phyloP scores from a whole-genome alignment of 2,797 vertebrate species.

The Euthynnus affinis region DNA sequence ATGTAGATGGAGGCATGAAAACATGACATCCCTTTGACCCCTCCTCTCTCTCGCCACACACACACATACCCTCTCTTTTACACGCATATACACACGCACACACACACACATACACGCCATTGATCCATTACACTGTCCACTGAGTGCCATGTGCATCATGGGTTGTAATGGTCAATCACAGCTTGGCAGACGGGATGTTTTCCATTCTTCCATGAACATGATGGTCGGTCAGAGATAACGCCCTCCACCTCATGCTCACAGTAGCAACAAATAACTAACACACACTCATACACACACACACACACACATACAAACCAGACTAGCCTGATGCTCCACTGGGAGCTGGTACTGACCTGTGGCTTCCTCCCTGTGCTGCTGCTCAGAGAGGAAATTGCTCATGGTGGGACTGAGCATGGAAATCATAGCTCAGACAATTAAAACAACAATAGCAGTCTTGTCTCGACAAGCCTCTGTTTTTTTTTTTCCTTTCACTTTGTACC shows the following conservation, averaged over 20 bases:
- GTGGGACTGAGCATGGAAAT: conserved; percentile 53
- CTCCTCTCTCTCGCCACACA: conserved; percentile 66
- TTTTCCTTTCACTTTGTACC: conserved; percentile 9
- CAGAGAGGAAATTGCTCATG: conserved; percentile 59
- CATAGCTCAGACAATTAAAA: conserved; percentile 58
- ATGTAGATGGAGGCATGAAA: conserved; percentile 87
- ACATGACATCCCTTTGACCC: conserved; percentile 95
- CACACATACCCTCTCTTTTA: conserved; percentile 23
- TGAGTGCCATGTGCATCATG: conserved; percentile 96
- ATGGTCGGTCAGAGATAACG: conserved; percentile 80
- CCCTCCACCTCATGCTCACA: conserved; percentile 86
- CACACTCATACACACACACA: conserved; percentile 18
- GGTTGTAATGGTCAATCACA: conserved; percentile 98
- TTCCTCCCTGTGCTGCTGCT: conserved; percentile 58
- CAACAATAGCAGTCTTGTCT: conserved; percentile 45
- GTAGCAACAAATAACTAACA: conserved; percentile 52
- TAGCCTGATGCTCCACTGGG: conserved; percentile 66
- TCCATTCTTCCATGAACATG: conserved; percentile 93
- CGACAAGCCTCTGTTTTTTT: conserved; percentile 17
- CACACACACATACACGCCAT: conserved; percentile 72
- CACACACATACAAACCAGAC: conserved; percentile 39
- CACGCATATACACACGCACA: conserved; percentile 50
- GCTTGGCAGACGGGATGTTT: conserved; percentile 93
- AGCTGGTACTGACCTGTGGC: conserved; percentile 76
- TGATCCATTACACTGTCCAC: conserved; percentile 94